phyloP scores from a whole-genome alignment of 2,113 vertebrate genomes.

The Vanacampus margaritifer region DNA sequence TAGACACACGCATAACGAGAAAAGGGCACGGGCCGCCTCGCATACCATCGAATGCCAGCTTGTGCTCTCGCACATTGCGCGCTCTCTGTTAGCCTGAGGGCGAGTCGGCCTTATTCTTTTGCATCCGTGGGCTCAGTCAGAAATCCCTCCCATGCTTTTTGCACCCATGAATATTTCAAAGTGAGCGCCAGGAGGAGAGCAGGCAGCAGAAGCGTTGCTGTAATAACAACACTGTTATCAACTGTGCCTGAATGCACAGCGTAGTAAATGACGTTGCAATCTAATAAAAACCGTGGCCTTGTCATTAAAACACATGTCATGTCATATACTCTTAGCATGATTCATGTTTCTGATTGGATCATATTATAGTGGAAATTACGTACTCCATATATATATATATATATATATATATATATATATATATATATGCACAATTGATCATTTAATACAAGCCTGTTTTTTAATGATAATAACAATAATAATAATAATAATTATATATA shows the following conservation, averaged over 20 bases:
- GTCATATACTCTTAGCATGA: not conserved
- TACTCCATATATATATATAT: no score
- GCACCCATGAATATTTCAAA: slow-evolving; percentile 54
- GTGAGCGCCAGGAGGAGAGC: slow-evolving; percentile 13
- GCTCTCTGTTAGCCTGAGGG: slow-evolving; percentile 31
- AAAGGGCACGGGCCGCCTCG: slow-evolving; percentile 32
- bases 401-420: no score
- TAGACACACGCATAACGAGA: slow-evolving; percentile 11
- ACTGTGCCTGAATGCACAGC: slow-evolving; percentile 21
- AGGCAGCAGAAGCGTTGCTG: not conserved
- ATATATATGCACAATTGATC: no score
- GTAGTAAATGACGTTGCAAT: slow-evolving; percentile 12
- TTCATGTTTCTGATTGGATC: not conserved
- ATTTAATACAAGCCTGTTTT: no score
- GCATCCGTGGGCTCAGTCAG: slow-evolving; percentile 31
- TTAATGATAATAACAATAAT: no score
- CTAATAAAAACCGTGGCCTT: not conserved
- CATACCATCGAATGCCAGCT: slow-evolving; percentile 8
- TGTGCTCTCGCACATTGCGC: slow-evolving; percentile 13
- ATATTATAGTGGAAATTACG: not conserved
- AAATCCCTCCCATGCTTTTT: slow-evolving; percentile 41
- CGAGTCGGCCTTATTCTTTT: slow-evolving; percentile 40
- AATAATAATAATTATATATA: no score
- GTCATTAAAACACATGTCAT: not conserved
- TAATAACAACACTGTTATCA: slow-evolving; percentile 17